These are phyloP conservation scores for Neodiprion lecontei DNA, from an alignment of 1,140 invertebrate genomes.

Conservation along the genomic window DNA sequence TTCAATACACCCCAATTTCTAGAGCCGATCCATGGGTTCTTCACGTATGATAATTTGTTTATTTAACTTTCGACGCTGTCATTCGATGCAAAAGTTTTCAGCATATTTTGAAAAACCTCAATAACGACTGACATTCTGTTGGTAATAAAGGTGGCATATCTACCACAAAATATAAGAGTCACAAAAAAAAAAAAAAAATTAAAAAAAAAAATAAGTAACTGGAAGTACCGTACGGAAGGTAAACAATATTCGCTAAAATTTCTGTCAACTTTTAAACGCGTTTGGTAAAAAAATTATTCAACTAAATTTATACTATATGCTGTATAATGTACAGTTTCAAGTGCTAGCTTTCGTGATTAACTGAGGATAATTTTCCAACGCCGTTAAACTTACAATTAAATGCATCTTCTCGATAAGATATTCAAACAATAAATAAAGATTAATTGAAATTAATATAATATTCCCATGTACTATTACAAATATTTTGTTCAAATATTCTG, in stretches of 20 bases:
- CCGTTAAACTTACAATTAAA: not conserved
- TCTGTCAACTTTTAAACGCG: not conserved
- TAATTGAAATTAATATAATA: not conserved
- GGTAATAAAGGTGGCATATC: too few relatives aligned
- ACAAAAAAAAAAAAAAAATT: not conserved
- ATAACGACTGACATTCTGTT: too few relatives aligned
- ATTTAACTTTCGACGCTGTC: too few relatives aligned
- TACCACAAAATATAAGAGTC: too few relatives aligned
- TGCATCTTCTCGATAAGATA: not conserved
- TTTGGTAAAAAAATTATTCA: not conserved
- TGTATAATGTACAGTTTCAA: not conserved
- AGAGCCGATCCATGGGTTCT: not conserved
- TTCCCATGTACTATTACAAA: too few relatives aligned
- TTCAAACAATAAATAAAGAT: not conserved
- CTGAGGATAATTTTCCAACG: not conserved
- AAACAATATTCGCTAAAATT: not conserved
- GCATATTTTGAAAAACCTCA: too few relatives aligned
- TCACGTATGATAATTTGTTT: not conserved
- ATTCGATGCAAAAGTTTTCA: too few relatives aligned
- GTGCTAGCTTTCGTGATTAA: not conserved
- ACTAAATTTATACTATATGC: not conserved
- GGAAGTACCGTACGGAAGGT: not conserved
- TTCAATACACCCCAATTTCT: not conserved
- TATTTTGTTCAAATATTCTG: conserved; percentile 1
- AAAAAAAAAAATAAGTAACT: not conserved